A percentile compares a stretch with the other conserved stretches of the same genome.
Evolutionary conservation across 92 coral and sea anemone genomes (phyloP).

Genomic region (Bergia puertoricense): DNA sequence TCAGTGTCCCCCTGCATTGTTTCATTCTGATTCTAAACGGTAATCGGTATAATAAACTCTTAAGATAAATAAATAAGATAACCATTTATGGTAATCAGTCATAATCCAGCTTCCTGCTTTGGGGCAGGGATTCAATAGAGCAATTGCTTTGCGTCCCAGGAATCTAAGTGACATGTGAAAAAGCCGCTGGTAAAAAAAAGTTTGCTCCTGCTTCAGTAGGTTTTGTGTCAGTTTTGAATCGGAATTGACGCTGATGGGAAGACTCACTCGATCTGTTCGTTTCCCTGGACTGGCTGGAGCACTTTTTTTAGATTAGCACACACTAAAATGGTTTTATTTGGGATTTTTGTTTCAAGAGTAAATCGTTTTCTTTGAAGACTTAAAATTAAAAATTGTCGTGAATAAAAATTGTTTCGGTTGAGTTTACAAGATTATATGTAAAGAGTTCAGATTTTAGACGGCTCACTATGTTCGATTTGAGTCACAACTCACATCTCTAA

Average conservation of each 20-base stretch:
- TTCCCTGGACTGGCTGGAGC: background rate
- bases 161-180: background rate
- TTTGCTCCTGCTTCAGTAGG: background rate
- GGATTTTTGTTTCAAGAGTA: background rate
- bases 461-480: background rate
- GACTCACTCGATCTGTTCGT: background rate
- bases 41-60: background rate
- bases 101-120: background rate
- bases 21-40: too few species aligned
- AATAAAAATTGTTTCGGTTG: background rate
- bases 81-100: constrained; percentile 1
- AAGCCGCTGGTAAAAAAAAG: background rate
- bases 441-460: background rate
- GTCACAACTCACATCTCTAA: too few species aligned
- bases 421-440: background rate
- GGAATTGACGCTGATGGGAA: background rate
- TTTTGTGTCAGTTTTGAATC: background rate
- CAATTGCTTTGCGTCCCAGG: background rate
- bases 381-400: too few species aligned
- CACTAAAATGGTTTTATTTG: background rate
- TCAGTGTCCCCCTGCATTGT: too few species aligned
- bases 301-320: background rate
- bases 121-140: background rate
- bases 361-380: background rate
- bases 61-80: constrained; percentile 29